Conservation (phyloP, 2,797 vertebrate genomes). For the Pipistrellus pipistrellus region DNA sequence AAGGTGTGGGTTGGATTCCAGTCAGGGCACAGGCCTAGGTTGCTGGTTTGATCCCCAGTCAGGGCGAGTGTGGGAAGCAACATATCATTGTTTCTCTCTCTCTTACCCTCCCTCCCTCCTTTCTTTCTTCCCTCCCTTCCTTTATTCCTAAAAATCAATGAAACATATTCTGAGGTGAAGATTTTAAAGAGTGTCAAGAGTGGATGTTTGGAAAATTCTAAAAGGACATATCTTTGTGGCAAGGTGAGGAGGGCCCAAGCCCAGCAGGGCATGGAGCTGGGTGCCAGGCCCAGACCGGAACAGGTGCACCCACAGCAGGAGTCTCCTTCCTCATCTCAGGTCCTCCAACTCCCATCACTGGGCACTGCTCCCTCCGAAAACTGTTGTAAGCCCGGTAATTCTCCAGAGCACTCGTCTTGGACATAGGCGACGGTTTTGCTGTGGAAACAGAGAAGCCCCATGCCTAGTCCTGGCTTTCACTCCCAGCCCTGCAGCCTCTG, state of each 20-base stretch:
- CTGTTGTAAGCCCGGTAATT: not conserved
- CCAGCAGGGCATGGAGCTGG: not conserved
- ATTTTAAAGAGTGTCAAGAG: not conserved
- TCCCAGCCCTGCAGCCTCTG: not conserved
- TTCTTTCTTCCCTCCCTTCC: no score
- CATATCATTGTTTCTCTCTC: no score
- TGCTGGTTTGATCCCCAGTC: no score
- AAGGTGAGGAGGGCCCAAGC: not conserved
- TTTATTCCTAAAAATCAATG: no score
- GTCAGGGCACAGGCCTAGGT: no score
- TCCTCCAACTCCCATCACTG: not conserved
- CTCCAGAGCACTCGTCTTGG: no score
- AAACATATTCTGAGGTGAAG: no score
- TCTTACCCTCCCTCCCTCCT: no score
- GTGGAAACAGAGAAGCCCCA: not conserved
- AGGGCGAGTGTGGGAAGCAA: no score
- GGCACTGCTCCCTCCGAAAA: not conserved
- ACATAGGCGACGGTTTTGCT: not conserved
- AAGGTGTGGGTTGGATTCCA: no score
- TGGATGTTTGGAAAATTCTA: not conserved
- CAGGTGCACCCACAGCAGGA: no score
- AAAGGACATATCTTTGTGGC: not conserved
- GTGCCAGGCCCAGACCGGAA: rapidly evolving
- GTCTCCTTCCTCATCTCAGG: no score
- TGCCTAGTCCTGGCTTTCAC: not conserved